Base-by-base conservation (phyloP, 2,888 invertebrate genomes). In the Venusia cambrica region DNA sequence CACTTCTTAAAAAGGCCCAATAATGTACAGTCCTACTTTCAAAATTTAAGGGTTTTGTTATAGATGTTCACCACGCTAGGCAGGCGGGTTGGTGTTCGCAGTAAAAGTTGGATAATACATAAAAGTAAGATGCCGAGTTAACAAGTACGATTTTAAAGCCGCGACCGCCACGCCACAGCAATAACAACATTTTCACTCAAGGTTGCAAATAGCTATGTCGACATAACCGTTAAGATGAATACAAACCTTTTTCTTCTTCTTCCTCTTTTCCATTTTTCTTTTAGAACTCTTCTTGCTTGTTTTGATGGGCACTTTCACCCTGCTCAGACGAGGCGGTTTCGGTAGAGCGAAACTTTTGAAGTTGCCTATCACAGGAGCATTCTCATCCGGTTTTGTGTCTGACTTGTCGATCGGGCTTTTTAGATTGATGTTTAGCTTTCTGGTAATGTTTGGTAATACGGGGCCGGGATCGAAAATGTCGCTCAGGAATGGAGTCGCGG, bases 261-360 rank as follows among this genome's bases (percentile, higher is more conserved):
- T 75, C 41, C 45, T 46, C 53, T 59, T 73, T n/a, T n/a, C n/a
- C n/a, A n/a, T n/a, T 28, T 60, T 40, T 53, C 62, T 76, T 55
- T 69, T 73, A 22, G 49, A 30, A 41, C 38, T 58, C 48, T 73
- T 80, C 24, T 79, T 81, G 29, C 68, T 54, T 33, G 67, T 57
- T 68, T 83, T 83, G 24, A 80, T 69, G 2, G 78, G 56, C 45
- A 81, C 55, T 68, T 84, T 87, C 47, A 87, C 69, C 51, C 84
- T 75, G 66, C 84, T 87, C 46, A 88, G 59, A 50, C 87, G 52
- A 24, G 87, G 77, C 7, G 88, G 88, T 66, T 88, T 88, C 4
- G 88, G 88, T 22, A 85, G 57, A 10, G 88, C 87, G 42, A 88
- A 88, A 50, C 88, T 87, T 73, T 87, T 88, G 54, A 88, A 88